These are phyloP conservation scores for Harmothoe impar DNA, from an alignment of 2,888 invertebrate genomes.

Conservation along the genomic window DNA sequence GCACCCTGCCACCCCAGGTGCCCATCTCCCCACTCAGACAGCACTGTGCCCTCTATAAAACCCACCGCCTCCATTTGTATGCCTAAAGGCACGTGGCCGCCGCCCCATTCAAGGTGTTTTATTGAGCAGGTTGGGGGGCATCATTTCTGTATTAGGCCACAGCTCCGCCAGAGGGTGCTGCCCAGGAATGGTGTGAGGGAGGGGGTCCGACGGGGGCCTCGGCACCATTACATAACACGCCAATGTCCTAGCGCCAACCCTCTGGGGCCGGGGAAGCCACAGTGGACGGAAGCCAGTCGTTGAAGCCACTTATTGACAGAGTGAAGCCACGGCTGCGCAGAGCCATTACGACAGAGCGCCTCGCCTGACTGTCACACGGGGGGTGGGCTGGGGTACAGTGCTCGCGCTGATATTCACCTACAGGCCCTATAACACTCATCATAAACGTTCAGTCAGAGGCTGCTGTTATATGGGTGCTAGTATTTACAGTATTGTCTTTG, in stretches of 20 bases:
- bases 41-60: background rate
- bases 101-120: constrained; percentile 13
- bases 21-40: background rate
- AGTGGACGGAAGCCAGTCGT: constrained; percentile 39
- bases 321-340: background rate
- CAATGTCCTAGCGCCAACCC: background rate
- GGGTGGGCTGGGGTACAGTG: too few species aligned
- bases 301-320: constrained; percentile 6
- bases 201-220: too few species aligned
- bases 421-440: too few species aligned
- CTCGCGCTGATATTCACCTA: too few species aligned
- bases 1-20: background rate
- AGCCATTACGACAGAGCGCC: background rate
- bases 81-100: background rate
- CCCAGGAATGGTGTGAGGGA: background rate
- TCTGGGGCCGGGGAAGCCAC: background rate
- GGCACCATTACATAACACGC: background rate
- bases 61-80: background rate
- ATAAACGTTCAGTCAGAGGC: too few species aligned
- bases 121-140: constrained; percentile 9
- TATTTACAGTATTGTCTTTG: too few species aligned
- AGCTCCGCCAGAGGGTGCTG: background rate
- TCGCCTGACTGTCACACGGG: too few species aligned
- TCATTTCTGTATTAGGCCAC: constrained; percentile 42
- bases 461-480: too few species aligned